Base-by-base conservation (phyloP, 2,888 invertebrate genomes). In the Eupithecia exiguata region DNA sequence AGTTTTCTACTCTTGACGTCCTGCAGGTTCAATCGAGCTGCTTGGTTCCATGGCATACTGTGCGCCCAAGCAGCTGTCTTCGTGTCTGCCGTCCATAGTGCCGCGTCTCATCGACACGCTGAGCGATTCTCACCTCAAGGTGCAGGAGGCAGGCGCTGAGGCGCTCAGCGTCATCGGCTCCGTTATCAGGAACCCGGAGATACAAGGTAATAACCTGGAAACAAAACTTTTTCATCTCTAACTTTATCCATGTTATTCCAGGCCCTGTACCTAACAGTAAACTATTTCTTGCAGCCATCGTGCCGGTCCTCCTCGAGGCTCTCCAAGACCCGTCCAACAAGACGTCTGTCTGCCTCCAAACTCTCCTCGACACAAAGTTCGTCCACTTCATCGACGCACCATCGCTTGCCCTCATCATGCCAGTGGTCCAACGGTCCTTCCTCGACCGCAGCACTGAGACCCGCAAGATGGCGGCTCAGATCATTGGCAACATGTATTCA, bases 341-440 rank as follows among this genome's bases (percentile, higher is more conserved):
- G 90, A 99, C 99, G 0, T 98, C 98, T 0, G 96, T 96, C 0
- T 99, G 99, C 86, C 95, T 99, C n/a, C 98, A 98, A 88, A 98
- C 98, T 0, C 94, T 99, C 38, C 91, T 98, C n/a, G 98, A 98
- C 91, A 98, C 98, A 0, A 97, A 99, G 91, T 99, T 99, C 93
- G 99, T 99, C 63, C 99, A 99, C 93, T 99, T 99, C 92, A 99
- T 99, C 85, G 99, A 99, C 92, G 99, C 99, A 4, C 99, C 99
- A 0, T 99, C 99, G 0, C 95, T 99, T 35, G 99, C 99, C 74
- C 95, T 99, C 70, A 99, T 99, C 85, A 99, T 99, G 99, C 99
- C 99, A 0, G 99, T 99, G 5, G 99, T 99, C 40, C 98, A 99
- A 91, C 95, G 99, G 80, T 99, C 99, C 14, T 99, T 99, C 93